Percentiles rank a stretch among this genome's conserved stretches.
phyloP scores from a whole-genome alignment of 1,140 invertebrate species.

The Latrodectus geometricus region DNA sequence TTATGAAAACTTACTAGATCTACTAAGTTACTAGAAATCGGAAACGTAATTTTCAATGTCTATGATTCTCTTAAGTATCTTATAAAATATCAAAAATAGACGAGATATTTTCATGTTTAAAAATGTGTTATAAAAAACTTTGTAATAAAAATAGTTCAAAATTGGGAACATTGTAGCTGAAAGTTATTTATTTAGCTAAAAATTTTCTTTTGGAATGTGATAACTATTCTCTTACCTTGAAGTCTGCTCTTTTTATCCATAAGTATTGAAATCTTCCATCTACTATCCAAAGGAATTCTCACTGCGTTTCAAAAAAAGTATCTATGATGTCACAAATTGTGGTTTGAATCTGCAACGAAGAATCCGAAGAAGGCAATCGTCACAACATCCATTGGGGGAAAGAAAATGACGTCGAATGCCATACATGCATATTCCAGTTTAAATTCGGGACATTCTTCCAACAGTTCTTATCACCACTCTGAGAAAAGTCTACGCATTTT shows the following conservation, averaged over 20 bases:
- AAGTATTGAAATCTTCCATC: conserved; percentile 22
- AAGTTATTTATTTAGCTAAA: no score
- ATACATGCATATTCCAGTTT: conserved; percentile 9
- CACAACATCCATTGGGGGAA: not conserved
- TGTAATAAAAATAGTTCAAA: no score
- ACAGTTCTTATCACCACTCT: not conserved
- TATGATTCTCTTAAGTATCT: no score
- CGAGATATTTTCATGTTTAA: no score
- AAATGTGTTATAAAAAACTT: no score
- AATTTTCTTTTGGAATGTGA: no score
- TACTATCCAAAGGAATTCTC: conserved; percentile 2
- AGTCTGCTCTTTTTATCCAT: conserved; percentile 33
- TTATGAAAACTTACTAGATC: no score
- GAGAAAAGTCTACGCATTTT: conserved; percentile 4
- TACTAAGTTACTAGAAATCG: no score
- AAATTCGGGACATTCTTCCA: conserved; percentile 16
- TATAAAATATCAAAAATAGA: no score
- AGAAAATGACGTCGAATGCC: conserved; percentile 28
- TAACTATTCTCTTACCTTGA: conserved; percentile 2
- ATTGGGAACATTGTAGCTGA: no score
- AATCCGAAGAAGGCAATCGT: not conserved
- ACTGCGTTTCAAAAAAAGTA: not conserved
- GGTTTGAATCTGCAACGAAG: not conserved
- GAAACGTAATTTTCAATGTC: no score
- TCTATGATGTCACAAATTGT: no score